A percentile compares a stretch with the other conserved stretches of the same genome.
phyloP scores from a whole-genome alignment of 2,888 invertebrate species.

The Dioctria rufipes region DNA sequence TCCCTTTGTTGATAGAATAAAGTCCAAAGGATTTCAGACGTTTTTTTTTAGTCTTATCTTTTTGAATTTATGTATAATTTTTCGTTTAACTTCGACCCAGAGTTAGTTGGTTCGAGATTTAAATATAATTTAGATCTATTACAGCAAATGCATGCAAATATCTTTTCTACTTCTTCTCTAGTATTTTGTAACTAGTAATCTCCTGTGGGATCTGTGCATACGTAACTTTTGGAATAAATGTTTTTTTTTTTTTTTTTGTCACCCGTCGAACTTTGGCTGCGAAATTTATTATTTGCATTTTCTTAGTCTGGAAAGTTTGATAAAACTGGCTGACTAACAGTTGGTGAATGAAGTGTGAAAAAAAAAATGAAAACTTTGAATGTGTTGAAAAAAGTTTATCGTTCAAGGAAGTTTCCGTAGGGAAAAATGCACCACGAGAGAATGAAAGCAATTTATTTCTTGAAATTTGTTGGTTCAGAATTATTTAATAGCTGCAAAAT shows the following conservation, averaged over 20 bases:
- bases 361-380: not conserved
- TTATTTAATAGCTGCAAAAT: too few species aligned
- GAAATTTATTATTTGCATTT: not conserved
- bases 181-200: not conserved
- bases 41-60: too few species aligned
- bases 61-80: too few species aligned
- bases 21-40: too few species aligned
- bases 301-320: not conserved
- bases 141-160: not conserved
- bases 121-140: not conserved
- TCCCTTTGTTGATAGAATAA: too few species aligned
- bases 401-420: not conserved
- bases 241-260: not conserved
- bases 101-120: too few species aligned
- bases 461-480: too few species aligned
- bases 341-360: not conserved
- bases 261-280: not conserved
- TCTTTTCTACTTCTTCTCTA: not conserved
- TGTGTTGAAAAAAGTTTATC: not conserved
- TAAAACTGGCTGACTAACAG: not conserved
- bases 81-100: too few species aligned
- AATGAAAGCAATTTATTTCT: not conserved
- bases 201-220: not conserved
- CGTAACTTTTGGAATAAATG: not conserved
- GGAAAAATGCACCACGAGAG: not conserved